Conservation (phyloP, 2,113 vertebrate genomes). For the Oryzias javanicus region DNA sequence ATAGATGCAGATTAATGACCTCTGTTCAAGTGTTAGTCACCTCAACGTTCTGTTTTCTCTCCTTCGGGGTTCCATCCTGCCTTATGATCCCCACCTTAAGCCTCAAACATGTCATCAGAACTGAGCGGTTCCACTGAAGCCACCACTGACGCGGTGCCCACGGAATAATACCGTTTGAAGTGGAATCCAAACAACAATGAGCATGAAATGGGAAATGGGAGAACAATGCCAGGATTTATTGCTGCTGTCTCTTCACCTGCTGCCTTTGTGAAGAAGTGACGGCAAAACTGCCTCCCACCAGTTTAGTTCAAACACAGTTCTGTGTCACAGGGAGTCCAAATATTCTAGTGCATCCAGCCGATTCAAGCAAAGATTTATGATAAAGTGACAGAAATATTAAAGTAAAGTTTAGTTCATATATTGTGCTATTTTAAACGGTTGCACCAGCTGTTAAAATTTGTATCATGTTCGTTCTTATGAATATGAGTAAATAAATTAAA, state of each 20-base stretch:
- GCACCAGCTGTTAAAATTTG: too few relatives aligned
- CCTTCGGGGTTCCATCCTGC: too few relatives aligned
- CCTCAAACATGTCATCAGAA: constrained; percentile 1
- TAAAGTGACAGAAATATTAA: too few relatives aligned
- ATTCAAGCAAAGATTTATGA: too few relatives aligned
- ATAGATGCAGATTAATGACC: constrained; percentile 7
- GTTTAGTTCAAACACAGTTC: neutral
- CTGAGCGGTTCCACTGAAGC: neutral
- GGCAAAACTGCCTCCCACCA: neutral
- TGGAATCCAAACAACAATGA: neutral
- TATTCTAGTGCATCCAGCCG: neutral
- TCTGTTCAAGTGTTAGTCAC: neutral
- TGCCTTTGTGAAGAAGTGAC: neutral
- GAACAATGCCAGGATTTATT: neutral
- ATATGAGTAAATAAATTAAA: too few relatives aligned
- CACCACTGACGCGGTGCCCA: neutral
- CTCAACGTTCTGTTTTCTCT: too few relatives aligned
- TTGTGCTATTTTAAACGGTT: too few relatives aligned
- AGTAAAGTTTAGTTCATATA: too few relatives aligned
- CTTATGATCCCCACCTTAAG: neutral
- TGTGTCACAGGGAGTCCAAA: neutral
- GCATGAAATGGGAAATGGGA: constrained; percentile 9
- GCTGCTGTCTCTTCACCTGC: neutral
- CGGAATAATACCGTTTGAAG: neutral
- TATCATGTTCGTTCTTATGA: too few relatives aligned